phyloP scores from a whole-genome alignment of 1,140 invertebrate genomes.

The Arctopsyche grandis region DNA sequence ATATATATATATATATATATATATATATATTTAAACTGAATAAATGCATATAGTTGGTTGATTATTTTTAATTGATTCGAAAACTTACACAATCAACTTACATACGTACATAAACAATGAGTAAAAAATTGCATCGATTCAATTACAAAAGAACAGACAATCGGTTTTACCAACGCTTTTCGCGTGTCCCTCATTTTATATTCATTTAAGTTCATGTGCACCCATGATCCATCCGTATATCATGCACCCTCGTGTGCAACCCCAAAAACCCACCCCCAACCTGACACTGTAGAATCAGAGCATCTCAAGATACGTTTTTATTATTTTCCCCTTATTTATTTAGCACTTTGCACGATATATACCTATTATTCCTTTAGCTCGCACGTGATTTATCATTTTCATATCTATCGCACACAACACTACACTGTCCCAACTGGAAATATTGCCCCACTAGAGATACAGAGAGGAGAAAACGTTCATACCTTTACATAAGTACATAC shows the following conservation, averaged over 20 bases:
- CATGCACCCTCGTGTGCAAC: neutral
- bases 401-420: constrained; percentile 13
- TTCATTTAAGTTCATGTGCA: constrained; percentile 43
- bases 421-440: neutral
- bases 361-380: constrained; percentile 12
- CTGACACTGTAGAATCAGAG: neutral
- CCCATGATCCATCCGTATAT: constrained; percentile 13
- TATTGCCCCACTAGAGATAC: too few species aligned
- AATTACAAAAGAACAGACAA: neutral
- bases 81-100: too few species aligned
- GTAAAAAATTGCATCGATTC: constrained; percentile 1
- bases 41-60: too few species aligned
- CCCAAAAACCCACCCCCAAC: neutral
- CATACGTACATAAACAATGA: too few species aligned
- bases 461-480: too few species aligned
- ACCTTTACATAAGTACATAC: too few species aligned
- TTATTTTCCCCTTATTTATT: neutral
- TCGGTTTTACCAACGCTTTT: neutral
- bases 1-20: too few species aligned
- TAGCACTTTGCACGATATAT: constrained; percentile 16
- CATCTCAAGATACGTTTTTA: constrained; percentile 22
- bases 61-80: too few species aligned
- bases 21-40: too few species aligned
- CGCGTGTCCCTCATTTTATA: constrained; percentile 21
- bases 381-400: constrained; percentile 24